Conservation (phyloP, 2,888 invertebrate species). For the Callinectes sapidus region DNA sequence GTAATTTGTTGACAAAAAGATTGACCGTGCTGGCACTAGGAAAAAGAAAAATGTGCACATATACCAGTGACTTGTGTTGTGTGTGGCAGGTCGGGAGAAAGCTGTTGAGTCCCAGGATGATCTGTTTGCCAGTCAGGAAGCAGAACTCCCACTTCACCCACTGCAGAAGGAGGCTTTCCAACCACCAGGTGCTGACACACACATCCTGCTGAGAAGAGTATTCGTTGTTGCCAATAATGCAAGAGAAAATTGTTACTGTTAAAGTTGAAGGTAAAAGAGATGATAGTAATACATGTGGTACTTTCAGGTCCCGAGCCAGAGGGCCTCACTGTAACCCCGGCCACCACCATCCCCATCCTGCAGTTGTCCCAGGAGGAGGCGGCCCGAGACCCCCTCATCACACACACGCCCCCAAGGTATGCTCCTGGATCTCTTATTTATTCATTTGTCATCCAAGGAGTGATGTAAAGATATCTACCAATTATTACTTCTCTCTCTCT, state of each 20-base stretch:
- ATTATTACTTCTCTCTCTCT: not conserved
- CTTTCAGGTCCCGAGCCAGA: not conserved
- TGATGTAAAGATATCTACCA: not conserved
- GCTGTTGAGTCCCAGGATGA: slow-evolving; percentile 34
- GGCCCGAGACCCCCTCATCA: not conserved
- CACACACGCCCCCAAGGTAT: slow-evolving; percentile 38
- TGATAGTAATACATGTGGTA: not conserved
- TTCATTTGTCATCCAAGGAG: not conserved
- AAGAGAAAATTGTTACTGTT: not conserved
- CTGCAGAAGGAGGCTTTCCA: not conserved
- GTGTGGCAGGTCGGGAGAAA: slow-evolving; percentile 29
- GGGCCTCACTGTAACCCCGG: slow-evolving; percentile 32
- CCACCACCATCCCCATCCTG: slow-evolving; percentile 43
- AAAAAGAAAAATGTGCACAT: not conserved
- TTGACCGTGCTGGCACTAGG: too few species aligned
- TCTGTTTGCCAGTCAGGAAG: slow-evolving; percentile 43
- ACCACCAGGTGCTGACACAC: not conserved
- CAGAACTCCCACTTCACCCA: not conserved
- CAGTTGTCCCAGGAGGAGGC: slow-evolving; percentile 46
- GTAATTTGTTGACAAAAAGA: too few species aligned
- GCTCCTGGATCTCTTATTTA: not conserved
- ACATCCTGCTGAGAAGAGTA: not conserved
- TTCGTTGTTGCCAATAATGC: not conserved
- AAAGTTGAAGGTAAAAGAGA: not conserved
- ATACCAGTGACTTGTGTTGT: not conserved